phyloP scores from a whole-genome alignment of 1,140 invertebrate species.

The Daktulosphaira vitifoliae region DNA sequence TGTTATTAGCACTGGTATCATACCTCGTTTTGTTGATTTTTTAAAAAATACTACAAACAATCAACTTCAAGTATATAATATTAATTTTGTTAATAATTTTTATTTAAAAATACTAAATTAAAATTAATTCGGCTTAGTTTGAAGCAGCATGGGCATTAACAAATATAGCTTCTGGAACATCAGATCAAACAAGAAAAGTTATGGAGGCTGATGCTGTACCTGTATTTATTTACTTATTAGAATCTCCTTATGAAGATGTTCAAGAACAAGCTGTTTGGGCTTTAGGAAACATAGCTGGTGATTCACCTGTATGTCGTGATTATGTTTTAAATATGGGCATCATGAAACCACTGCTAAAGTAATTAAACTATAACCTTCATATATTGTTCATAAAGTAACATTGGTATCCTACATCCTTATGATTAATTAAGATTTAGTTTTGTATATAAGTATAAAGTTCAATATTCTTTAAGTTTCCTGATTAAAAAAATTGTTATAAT shows the following conservation, averaged over 20 bases:
- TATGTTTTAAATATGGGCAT: conserved; percentile 79
- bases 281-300: conserved; percentile 92
- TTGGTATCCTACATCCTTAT: no score
- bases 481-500: no score
- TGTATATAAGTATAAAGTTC: no score
- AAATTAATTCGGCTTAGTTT: conserved; percentile 59
- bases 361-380: conserved; percentile 47
- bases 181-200: conserved; percentile 83
- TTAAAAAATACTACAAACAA: conserved; percentile 73
- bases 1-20: conserved; percentile 93
- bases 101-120: not conserved
- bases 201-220: conserved; percentile 90
- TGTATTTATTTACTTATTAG: conserved; percentile 77
- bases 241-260: conserved; percentile 69
- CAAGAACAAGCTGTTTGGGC: conserved; percentile 96
- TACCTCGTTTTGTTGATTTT: conserved; percentile 93
- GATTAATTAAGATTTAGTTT: no score
- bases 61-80: conserved; percentile 63
- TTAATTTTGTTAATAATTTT: conserved; percentile 8
- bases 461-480: no score
- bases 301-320: conserved; percentile 86
- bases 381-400: no score
- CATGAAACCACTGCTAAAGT: conserved; percentile 81
- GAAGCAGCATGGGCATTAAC: conserved; percentile 97
- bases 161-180: conserved; percentile 96